Evolutionary conservation across 2,888 invertebrate species (phyloP).

Genomic region (Didymodactylos carnosus): DNA sequence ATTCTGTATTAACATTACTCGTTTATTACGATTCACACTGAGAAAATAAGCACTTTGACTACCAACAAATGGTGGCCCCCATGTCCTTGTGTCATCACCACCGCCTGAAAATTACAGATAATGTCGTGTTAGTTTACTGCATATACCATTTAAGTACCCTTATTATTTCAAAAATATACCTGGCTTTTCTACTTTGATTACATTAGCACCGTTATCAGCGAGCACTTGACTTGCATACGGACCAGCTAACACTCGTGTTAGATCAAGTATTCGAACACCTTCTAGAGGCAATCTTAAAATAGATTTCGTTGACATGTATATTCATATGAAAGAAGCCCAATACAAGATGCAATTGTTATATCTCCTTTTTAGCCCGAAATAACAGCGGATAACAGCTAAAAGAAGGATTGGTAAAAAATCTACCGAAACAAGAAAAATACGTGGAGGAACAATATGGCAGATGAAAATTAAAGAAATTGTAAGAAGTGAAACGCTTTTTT

Average conservation of each 20-base stretch:
- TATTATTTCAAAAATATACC: too few relatives aligned
- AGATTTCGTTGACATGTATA: not conserved
- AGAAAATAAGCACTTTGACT: conserved; percentile 51
- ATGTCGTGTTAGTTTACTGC: not conserved
- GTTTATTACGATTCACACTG: conserved; percentile 76
- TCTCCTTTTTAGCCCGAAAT: too few relatives aligned
- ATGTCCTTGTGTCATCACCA: conserved; percentile 70
- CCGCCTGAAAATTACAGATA: conserved; percentile 19
- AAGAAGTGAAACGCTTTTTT: too few relatives aligned
- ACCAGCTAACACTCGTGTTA: conserved; percentile 17
- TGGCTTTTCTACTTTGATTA: conserved; percentile 73
- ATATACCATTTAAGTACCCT: too few relatives aligned
- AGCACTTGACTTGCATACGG: conserved; percentile 82
- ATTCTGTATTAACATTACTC: conserved; percentile 30
- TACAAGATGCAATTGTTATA: too few relatives aligned
- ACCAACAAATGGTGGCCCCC: conserved; percentile 71
- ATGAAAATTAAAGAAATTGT: too few relatives aligned
- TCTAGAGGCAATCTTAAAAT: conserved; percentile 17
- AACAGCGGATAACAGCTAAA: too few relatives aligned
- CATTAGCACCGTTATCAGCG: conserved; percentile 73
- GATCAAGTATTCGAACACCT: conserved; percentile 22
- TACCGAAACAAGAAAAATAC: too few relatives aligned
- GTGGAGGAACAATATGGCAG: too few relatives aligned
- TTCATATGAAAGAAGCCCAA: too few relatives aligned
- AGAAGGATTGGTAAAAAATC: too few relatives aligned